phyloP scores from a whole-genome alignment of 2,113 vertebrate genomes.

The Corydoras sp. region DNA sequence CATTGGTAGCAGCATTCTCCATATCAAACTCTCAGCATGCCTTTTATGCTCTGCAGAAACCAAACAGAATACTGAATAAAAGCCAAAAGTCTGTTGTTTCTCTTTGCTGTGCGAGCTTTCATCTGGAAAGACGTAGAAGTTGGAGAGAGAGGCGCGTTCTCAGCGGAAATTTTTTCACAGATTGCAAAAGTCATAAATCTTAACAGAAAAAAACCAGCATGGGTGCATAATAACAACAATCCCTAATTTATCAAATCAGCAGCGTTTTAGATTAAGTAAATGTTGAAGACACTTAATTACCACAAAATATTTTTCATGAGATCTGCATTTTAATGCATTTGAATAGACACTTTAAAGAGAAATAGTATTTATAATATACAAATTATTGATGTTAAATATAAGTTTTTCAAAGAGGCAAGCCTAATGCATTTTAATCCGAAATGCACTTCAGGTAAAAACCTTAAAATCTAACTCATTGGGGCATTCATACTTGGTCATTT shows the following conservation, averaged over 20 bases:
- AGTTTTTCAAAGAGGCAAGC: too few relatives aligned
- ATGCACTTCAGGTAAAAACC: too few relatives aligned
- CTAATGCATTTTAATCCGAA: too few relatives aligned
- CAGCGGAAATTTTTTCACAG: conserved; percentile 20
- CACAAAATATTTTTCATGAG: too few relatives aligned
- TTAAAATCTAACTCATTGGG: too few relatives aligned
- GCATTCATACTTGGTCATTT: too few relatives aligned
- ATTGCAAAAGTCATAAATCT: conserved; percentile 19
- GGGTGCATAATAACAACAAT: background rate
- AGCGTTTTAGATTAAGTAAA: too few relatives aligned
- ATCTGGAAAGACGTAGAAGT: conserved; percentile 26
- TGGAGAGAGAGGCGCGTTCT: conserved; percentile 8
- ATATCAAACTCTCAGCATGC: conserved; percentile 22
- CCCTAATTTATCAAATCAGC: conserved; percentile 15
- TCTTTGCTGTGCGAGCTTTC: conserved; percentile 20
- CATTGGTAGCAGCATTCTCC: conserved; percentile 24
- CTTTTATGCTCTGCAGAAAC: conserved; percentile 22
- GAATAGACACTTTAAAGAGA: too few relatives aligned
- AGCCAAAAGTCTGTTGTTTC: conserved; percentile 33
- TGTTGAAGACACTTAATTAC: too few relatives aligned
- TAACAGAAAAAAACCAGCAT: conserved; percentile 20
- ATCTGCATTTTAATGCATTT: too few relatives aligned
- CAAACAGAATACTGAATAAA: conserved; percentile 37
- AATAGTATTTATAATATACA: too few relatives aligned
- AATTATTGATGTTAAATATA: too few relatives aligned